Base-by-base conservation (phyloP, 2,888 invertebrate species). In the Sylvicola fuscatus region DNA sequence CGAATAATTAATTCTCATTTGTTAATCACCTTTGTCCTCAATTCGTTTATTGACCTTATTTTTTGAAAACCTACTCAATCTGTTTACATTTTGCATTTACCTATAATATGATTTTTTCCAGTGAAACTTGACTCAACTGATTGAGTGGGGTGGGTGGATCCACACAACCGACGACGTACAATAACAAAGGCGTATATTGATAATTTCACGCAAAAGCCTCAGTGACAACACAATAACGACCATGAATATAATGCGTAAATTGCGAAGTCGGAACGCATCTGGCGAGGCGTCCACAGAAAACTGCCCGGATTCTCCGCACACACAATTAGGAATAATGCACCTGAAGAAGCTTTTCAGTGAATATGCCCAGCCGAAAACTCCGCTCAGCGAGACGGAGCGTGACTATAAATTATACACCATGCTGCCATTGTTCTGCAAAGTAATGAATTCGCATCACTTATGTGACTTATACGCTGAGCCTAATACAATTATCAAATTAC, bases 371-470 rank as follows among this genome's bases (percentile, higher is more conserved):
- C 86, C 90, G 28, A 66, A 80, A 27, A 78, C 84, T 46, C 72
- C 79, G 3, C 65, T 86, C 11, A 68, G 72, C 30, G 84, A 86
- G 42, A 65, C 70, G 37, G 87, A 89, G 55, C 72, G 79, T 50
- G 92, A 95, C 61, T 83, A 83, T 51, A 89, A 90, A 58, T 67
- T 97, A 11, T 93, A 93, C 61, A 90, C 89, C 57, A 92, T 98
- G 89, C 66, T 98, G 53, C 97, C 97, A 37, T 66, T 97, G 28
- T 97, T 97, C 64, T 93, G 92, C 65, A 95, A 93, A 74, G 92
- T 90, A 65, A 4, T 21, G 26, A 17, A 13, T 17, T 13, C 35
- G 36, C 27, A 35, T 32, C 30, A 36, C 10, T 27, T 31, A 14
- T 29, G 10, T 10, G 12, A 17, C 13, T 11, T 14, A 27, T 38